Conservation (phyloP, 2,113 vertebrate genomes). For the Vulpes ferrilata region DNA sequence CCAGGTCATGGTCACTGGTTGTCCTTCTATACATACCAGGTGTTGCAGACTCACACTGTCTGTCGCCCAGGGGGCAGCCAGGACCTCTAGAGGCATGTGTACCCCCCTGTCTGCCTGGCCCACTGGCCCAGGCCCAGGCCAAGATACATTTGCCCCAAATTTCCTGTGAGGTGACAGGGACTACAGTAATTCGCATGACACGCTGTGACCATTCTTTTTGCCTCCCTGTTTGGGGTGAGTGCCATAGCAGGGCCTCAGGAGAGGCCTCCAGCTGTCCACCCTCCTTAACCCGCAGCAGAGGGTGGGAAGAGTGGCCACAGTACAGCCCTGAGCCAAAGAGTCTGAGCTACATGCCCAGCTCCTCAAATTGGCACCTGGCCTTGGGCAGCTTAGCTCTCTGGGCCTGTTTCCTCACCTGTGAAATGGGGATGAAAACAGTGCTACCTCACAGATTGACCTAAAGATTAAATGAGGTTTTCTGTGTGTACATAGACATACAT, state of each 20-base stretch:
- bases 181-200: accelerated
- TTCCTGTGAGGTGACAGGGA: background rate
- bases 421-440: background rate
- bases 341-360: background rate
- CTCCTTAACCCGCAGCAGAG: background rate
- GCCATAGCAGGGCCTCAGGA: background rate
- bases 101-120: background rate
- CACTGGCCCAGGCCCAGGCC: background rate
- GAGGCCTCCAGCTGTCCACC: background rate
- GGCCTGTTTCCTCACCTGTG: background rate
- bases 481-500: background rate
- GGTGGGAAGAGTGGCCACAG: no score
- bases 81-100: background rate
- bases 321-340: background rate
- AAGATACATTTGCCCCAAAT: background rate
- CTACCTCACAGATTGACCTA: background rate
- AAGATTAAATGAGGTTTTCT: background rate
- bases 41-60: no score
- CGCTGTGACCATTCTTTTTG: background rate
- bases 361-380: accelerated
- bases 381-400: background rate
- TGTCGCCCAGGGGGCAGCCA: no score
- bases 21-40: background rate
- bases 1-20: background rate
- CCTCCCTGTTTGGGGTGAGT: background rate